A percentile compares a stretch with the other conserved stretches of the same genome.
Evolutionary conservation across 2,888 invertebrate genomes (phyloP).

Genomic region (Gisinianus flammeolus): DNA sequence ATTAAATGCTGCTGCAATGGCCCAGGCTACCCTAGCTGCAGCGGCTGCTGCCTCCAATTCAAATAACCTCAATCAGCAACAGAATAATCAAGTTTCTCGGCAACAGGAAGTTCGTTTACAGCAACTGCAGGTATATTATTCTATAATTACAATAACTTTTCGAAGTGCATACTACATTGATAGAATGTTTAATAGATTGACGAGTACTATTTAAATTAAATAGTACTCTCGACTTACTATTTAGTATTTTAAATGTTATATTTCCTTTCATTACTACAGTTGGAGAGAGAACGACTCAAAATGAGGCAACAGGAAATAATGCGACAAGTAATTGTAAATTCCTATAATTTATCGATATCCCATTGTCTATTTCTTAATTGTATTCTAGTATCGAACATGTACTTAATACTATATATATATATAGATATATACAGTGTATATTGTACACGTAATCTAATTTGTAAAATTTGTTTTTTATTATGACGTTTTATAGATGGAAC

Average conservation of each 20-base stretch:
- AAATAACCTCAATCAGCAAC: conserved; percentile 46
- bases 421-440: not conserved
- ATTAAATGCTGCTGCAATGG: conserved; percentile 58
- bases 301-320: conserved; percentile 88
- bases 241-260: no score
- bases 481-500: conserved; percentile 58
- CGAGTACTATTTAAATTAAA: no score
- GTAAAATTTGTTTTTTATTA: not conserved
- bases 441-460: not conserved
- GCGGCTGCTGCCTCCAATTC: conserved; percentile 43
- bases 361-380: not conserved
- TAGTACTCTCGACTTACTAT: no score
- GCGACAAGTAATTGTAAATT: conserved; percentile 70
- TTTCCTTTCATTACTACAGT: no score
- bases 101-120: conserved; percentile 77
- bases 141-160: no score
- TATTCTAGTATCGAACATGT: not conserved
- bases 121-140: no score
- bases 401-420: not conserved
- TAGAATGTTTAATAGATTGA: no score
- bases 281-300: conserved; percentile 86
- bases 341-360: not conserved
- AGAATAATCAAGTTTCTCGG: conserved; percentile 66
- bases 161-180: no score
- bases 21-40: conserved; percentile 61